phyloP scores from a whole-genome alignment of 1,140 invertebrate genomes.

The Leptinotarsa lineolata region DNA sequence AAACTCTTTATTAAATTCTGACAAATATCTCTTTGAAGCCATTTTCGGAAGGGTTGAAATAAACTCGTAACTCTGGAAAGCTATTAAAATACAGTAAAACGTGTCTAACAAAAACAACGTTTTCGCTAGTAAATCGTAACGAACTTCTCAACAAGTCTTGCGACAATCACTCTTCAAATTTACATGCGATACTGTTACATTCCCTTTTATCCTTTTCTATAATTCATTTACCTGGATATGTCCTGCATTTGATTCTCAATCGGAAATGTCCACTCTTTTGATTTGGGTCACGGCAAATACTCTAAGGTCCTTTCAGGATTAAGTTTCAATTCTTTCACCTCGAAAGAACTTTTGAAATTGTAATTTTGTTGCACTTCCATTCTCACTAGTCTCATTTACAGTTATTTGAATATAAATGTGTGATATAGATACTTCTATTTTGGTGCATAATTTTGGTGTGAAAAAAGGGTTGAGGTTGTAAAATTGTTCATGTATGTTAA shows the following conservation, averaged over 20 bases:
- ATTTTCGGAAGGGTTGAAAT: neutral
- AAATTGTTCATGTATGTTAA: no score
- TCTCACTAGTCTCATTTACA: neutral
- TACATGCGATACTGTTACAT: constrained; percentile 3
- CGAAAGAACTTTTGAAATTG: neutral
- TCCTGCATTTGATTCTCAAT: constrained; percentile 3
- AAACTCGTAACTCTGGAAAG: neutral
- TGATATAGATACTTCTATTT: constrained; percentile 6
- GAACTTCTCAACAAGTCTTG: constrained; percentile 2
- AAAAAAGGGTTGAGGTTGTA: neutral
- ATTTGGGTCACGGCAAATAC: constrained; percentile 1
- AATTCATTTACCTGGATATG: neutral
- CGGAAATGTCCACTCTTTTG: neutral
- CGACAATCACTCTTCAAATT: neutral
- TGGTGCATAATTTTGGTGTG: neutral
- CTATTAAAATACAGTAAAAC: constrained; percentile 8
- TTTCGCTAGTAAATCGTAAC: constrained; percentile 5
- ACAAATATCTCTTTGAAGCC: neutral
- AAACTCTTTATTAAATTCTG: neutral
- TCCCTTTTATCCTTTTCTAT: neutral
- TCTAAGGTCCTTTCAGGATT: neutral
- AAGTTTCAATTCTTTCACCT: neutral
- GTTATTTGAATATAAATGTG: constrained; percentile 4
- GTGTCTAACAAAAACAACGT: neutral
- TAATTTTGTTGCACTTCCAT: neutral